phyloP scores from a whole-genome alignment of 2,113 vertebrate genomes.

The sheep (Ovis aries) region ARS-UI_Ramb_v3.0 NC_056066.1:39467001-39467500 shows the following conservation, averaged over 20 bases:
- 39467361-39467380: not conserved
- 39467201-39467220: not conserved
- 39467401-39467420: not conserved
- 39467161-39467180: slow-evolving; percentile 90
- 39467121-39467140: slow-evolving; percentile 87
- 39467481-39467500: not conserved
- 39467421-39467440: fast-evolving
- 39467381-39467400: not conserved
- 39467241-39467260: not conserved
- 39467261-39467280: not conserved
- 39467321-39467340: not conserved
- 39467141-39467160: slow-evolving; percentile 90
- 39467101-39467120: slow-evolving; percentile 83
- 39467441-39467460: fast-evolving
- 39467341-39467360: not conserved
- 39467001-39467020: slow-evolving; percentile 48
- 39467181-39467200: slow-evolving; percentile 62
- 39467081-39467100: slow-evolving; percentile 32
- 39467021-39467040: slow-evolving; percentile 77
- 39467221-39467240: not conserved
- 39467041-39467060: not conserved
- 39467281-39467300: not conserved
- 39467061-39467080: slow-evolving; percentile 41
- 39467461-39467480: not conserved
- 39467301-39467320: not conserved